These are phyloP conservation scores for Cephus nigrinus DNA, from an alignment of 2,888 invertebrate species.

Conservation along the genomic window DNA sequence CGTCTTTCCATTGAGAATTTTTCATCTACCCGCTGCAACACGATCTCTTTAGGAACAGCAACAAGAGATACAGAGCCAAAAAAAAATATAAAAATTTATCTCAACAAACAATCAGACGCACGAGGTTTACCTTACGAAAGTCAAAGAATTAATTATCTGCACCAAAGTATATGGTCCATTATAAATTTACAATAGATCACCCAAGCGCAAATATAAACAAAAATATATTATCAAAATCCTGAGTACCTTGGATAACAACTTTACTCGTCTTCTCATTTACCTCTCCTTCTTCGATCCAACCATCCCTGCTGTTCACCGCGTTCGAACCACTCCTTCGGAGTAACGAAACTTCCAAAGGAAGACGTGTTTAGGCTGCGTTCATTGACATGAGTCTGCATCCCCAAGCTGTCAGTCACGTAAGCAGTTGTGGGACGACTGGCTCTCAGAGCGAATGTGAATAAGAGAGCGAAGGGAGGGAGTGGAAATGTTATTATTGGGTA, in stretches of 20 bases:
- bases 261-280: too few relatives aligned
- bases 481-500: not conserved
- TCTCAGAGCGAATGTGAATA: not conserved
- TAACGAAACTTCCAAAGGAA: not conserved
- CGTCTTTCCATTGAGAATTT: not conserved
- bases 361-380: not conserved
- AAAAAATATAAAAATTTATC: not conserved
- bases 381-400: not conserved
- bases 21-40: not conserved
- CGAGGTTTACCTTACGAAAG: not conserved
- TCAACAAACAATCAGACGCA: not conserved
- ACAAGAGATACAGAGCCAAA: not conserved
- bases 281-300: too few relatives aligned
- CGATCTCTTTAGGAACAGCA: not conserved
- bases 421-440: not conserved
- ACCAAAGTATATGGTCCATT: not conserved
- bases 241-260: too few relatives aligned
- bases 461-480: not conserved
- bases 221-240: too few relatives aligned
- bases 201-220: too few relatives aligned
- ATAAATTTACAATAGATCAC: too few relatives aligned
- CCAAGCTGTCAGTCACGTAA: too few relatives aligned
- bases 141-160: not conserved
- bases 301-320: not conserved
- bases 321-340: not conserved